These are phyloP conservation scores for Cerastis leucographa DNA, from an alignment of 2,888 invertebrate species.

Conservation along the genomic window DNA sequence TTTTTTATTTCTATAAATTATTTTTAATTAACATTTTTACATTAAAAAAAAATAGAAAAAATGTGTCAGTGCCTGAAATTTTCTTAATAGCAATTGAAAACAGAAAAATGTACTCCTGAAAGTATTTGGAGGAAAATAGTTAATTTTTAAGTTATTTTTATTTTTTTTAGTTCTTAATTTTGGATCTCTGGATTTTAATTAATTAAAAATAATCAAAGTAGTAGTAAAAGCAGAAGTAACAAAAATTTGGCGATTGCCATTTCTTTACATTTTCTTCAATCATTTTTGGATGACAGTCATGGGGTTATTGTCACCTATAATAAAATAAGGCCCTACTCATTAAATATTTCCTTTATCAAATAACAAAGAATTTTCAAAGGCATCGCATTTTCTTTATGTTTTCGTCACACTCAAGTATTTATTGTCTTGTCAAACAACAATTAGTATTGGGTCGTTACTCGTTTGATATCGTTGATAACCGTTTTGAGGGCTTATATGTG, in stretches of 20 bases:
- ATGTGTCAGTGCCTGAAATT: not conserved
- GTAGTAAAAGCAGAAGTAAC: too few species aligned
- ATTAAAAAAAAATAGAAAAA: not conserved
- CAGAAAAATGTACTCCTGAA: too few species aligned
- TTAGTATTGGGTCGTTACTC: not conserved
- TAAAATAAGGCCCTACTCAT: not conserved
- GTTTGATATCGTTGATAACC: conserved; percentile 25
- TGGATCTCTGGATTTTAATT: not conserved
- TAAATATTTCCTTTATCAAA: not conserved
- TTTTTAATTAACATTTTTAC: not conserved
- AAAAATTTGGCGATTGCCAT: too few species aligned
- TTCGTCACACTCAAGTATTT: conserved; percentile 5
- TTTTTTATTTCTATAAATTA: not conserved
- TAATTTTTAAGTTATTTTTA: too few species aligned
- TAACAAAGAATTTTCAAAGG: not conserved
- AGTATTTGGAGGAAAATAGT: not conserved
- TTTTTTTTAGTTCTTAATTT: too few species aligned
- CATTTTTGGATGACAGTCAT: not conserved
- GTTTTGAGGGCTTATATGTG: conserved; percentile 17
- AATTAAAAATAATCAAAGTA: not conserved
- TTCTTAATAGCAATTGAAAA: not conserved
- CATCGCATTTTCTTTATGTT: not conserved
- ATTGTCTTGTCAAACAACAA: conserved; percentile 13
- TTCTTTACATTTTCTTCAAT: not conserved
- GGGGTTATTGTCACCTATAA: not conserved